Conservation (phyloP, 2,113 vertebrate genomes). For the Campylomormyrus tamandua region DNA sequence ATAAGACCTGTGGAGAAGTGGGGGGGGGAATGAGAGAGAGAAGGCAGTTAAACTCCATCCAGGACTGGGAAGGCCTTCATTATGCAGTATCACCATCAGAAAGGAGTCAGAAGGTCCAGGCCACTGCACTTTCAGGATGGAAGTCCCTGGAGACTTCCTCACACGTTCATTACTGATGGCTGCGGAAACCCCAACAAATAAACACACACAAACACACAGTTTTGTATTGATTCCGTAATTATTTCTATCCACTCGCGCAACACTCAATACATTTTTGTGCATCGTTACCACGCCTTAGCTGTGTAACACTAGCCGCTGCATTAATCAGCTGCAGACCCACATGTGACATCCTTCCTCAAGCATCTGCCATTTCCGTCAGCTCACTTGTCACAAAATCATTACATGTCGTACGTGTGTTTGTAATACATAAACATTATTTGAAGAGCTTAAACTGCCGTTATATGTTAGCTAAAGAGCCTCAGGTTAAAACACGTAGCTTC, state of each 20-base stretch:
- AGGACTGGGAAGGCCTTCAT: not conserved
- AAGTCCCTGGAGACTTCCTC: not conserved
- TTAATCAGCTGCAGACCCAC: not conserved
- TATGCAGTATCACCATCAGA: not conserved
- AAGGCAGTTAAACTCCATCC: not conserved
- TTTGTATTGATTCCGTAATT: not conserved
- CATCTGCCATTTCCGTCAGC: not conserved
- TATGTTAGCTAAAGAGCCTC: not conserved
- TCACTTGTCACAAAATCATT: not conserved
- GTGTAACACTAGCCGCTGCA: not conserved
- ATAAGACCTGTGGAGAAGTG: conserved; percentile 11
- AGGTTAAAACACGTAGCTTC: not conserved
- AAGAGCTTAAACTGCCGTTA: not conserved
- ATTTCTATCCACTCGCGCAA: not conserved
- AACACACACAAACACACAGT: not conserved
- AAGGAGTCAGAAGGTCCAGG: not conserved
- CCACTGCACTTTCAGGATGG: not conserved
- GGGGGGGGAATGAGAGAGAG: not conserved
- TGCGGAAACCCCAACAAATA: not conserved
- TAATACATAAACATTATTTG: not conserved
- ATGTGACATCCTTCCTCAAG: not conserved
- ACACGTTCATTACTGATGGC: not conserved
- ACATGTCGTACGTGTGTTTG: not conserved
- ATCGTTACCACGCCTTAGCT: not conserved
- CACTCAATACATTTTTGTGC: not conserved